Evolutionary conservation across 2,888 invertebrate genomes (phyloP), one percentile per base, ranked within the genome.

Genomic region (Keiferia lycopersicella): DNA sequence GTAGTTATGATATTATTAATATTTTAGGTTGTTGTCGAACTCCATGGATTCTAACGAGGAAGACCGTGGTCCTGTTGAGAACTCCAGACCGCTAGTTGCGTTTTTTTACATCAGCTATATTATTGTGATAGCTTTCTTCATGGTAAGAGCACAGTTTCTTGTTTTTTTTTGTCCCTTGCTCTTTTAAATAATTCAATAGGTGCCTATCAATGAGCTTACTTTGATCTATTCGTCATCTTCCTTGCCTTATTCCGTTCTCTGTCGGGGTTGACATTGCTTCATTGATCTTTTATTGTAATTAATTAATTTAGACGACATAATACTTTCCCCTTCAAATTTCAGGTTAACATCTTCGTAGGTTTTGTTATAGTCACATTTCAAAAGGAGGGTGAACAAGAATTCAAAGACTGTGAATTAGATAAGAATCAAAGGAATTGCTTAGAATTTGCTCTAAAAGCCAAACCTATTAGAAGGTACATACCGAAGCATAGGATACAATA

Each of bases 351-450:
- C 89, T 99, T 99, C 93, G 99, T 99, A 76, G 99, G 99, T 96
- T 99, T 99, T 93, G 99, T 99, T 93, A 99, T 99, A 93, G 99
- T 99, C 81, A 99, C 99, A 83, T 99, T 99, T 93, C 99, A 99
- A 92, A 99, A 98, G 86, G 99, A 99, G 88, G 99, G 99, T 79
- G 99, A 99, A 87, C 98, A 98, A 83, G 99, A 99, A 87, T 99
- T 99, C 87, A 99, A 99, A 88, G 98, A 99, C 86, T 99, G 99
- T 91, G 99, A 99, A 83, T 93, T 99, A 73, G 99, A 99, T 82
- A 99, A 99, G 92, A 99, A 99, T 89, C 99, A 99, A 93, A 94
- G 98, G 68, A 98, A 99, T 82, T 99, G 98, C 83, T 98, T 99
- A 77, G 99, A 99, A 87, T 99, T 99, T 86, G 99, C 97, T 2